Evolutionary conservation across 2,888 invertebrate species (phyloP).

Genomic region (Philopedon plagiatum): DNA sequence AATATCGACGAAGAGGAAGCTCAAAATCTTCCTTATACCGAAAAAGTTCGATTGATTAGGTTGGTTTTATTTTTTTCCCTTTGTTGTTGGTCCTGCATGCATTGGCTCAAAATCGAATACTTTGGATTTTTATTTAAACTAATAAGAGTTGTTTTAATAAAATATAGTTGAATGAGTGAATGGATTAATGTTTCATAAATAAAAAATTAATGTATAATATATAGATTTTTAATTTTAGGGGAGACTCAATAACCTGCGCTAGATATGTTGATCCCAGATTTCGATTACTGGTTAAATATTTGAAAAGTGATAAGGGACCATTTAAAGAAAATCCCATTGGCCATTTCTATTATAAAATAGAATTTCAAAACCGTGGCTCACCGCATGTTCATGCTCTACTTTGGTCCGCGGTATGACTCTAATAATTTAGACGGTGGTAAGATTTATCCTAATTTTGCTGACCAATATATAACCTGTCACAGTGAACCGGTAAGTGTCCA

Average conservation of each 20-base stretch:
- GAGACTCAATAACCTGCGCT: slow-evolving; percentile 26
- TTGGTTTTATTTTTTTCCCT: background rate
- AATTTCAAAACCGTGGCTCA: slow-evolving; percentile 30
- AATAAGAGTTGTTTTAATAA: too few species aligned
- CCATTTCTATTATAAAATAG: slow-evolving; percentile 18
- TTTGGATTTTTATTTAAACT: background rate
- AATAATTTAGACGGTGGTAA: background rate
- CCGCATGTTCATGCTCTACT: slow-evolving; percentile 14
- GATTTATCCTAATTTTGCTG: background rate
- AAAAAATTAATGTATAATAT: too few species aligned
- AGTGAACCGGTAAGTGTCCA: slow-evolving; percentile 1
- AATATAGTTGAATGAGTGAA: too few species aligned
- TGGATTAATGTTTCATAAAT: too few species aligned
- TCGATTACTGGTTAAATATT: too few species aligned
- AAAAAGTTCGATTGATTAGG: slow-evolving; percentile 22
- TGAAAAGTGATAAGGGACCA: background rate
- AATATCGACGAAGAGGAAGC: slow-evolving; percentile 12
- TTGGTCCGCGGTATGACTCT: background rate
- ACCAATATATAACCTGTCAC: background rate
- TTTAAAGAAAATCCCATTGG: background rate
- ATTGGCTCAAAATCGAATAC: background rate
- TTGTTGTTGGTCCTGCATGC: background rate
- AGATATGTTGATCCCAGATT: slow-evolving; percentile 11
- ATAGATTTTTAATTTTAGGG: too few species aligned
- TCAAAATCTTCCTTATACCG: background rate